Evolutionary conservation across 2,888 invertebrate genomes (phyloP).

Genomic region (Campoplex capitator): DNA sequence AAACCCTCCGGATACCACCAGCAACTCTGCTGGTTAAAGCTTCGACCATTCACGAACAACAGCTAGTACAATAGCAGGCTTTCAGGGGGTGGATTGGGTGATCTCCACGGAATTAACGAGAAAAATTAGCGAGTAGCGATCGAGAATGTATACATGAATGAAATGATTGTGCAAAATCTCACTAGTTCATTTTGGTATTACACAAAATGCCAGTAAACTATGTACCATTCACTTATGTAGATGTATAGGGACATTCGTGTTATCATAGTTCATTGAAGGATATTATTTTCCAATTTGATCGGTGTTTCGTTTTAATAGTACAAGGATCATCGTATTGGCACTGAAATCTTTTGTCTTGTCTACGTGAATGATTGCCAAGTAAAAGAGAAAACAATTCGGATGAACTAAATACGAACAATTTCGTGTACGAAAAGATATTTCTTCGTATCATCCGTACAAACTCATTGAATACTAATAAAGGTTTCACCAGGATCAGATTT

Average conservation of each 20-base stretch:
- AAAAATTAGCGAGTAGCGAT: slow-evolving; percentile 61
- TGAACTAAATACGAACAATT: neutral
- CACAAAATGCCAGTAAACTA: neutral
- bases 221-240: neutral
- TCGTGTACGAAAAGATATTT: neutral
- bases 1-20: slow-evolving; percentile 68
- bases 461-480: slow-evolving; percentile 12
- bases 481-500: slow-evolving; percentile 7
- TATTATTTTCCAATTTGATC: neutral
- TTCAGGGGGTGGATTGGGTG: slow-evolving; percentile 41
- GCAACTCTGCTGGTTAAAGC: slow-evolving; percentile 50
- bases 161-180: neutral
- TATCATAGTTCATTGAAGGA: neutral
- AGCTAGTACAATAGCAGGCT: slow-evolving; percentile 14
- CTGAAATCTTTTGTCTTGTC: neutral
- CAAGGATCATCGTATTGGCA: neutral
- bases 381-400: neutral
- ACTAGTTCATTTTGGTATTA: slow-evolving; percentile 10
- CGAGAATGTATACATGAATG: slow-evolving; percentile 6
- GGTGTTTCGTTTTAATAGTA: neutral
- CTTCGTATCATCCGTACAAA: neutral
- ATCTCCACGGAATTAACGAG: slow-evolving; percentile 67
- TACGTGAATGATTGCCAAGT: neutral
- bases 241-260: neutral
- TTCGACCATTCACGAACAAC: slow-evolving; percentile 53